Evolutionary conservation across 2,113 vertebrate species (phyloP).

Genomic region (Meleagris gallopavo): DNA sequence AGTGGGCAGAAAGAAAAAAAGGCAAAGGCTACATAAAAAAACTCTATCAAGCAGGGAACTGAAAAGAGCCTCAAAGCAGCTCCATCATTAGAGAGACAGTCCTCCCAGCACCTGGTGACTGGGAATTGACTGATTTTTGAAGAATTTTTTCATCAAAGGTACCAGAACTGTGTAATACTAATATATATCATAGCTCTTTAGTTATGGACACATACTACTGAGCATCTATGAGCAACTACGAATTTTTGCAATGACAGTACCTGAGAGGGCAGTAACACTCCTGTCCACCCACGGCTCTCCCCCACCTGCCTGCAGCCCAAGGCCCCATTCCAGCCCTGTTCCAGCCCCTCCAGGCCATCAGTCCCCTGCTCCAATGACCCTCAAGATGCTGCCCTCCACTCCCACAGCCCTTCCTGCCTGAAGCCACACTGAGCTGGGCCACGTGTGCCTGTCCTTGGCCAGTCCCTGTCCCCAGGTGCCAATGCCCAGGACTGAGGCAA

Average conservation of each 20-base stretch:
- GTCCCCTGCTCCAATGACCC: not conserved
- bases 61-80: not conserved
- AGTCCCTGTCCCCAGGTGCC: not conserved
- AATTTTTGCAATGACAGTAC: too few species aligned
- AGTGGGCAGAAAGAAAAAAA: not conserved
- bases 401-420: not conserved
- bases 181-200: not conserved
- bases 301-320: not conserved
- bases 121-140: not conserved
- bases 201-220: not conserved
- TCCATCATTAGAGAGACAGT: not conserved
- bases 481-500: fast-evolving
- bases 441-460: not conserved
- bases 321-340: too few species aligned
- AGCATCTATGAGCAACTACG: not conserved
- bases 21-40: not conserved
- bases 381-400: not conserved
- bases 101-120: not conserved
- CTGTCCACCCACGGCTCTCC: not conserved
- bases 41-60: not conserved
- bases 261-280: too few species aligned
- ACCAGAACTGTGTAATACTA: not conserved
- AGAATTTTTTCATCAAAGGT: not conserved
- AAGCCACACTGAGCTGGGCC: not conserved
- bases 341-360: not conserved